Evolutionary conservation across 1,140 invertebrate genomes (phyloP), one percentile per base, ranked within the genome.

Genomic region (Zaprionus davidi): DNA sequence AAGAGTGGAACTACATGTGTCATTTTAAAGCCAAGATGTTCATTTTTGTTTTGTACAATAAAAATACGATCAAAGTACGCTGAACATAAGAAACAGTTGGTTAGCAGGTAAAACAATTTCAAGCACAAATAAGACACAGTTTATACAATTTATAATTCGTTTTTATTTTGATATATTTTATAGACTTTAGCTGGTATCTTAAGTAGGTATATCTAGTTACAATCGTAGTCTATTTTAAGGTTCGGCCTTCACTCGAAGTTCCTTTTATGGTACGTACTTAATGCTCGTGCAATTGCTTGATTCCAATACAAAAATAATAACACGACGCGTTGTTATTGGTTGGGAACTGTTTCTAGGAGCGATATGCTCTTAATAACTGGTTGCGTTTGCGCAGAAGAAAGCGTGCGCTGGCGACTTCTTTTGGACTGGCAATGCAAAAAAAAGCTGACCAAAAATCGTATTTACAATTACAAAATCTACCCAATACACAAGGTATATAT

Each of bases 61-160:
- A n/a, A n/a, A n/a, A n/a, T n/a, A n/a, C n/a, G n/a, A n/a, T n/a
- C n/a, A n/a, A n/a, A n/a, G n/a, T n/a, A n/a, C n/a, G n/a, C n/a
- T n/a, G n/a, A n/a, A n/a, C n/a, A n/a, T n/a, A n/a, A 7, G 28
- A 28, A 28, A 28, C 1, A 28, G 28, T 7, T 28, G 28, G 2
- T 28, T 28, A 28, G 5, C 26, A 6, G 5, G 26, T 28, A 28
- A 28, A 28, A 6, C 26, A 28, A 28, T 28, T 1, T 28, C 6
- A 6, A 7, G 6, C 9, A 11, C 31, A 41, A 41, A 41, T 41
- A 41, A 41, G n/a, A 44, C 22, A 5, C 5, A 26, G 31, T 46
- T 46, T 13, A 79, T 90, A 71, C 84, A 73, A 88, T 90, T 90
- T 90, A 81, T 55, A 85, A 90, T 85, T 81, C 76, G 59, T 73